A percentile compares a stretch with the other conserved stretches of the same genome.
phyloP scores from a whole-genome alignment of 2,888 invertebrate species.

The Hirtodrosophila cameraria region DNA sequence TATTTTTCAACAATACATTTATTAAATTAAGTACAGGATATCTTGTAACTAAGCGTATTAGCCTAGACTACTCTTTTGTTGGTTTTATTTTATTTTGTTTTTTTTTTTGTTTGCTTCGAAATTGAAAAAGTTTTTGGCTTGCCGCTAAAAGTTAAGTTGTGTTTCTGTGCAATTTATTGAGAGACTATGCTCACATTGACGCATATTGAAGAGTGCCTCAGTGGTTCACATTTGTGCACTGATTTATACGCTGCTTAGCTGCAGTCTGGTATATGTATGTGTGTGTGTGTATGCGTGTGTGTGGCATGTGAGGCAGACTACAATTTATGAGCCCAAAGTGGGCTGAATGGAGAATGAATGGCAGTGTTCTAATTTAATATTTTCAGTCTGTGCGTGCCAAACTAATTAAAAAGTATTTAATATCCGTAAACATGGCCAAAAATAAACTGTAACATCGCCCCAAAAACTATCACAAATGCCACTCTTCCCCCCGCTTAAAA shows the following conservation, averaged over 20 bases:
- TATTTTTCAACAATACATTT: too few species aligned
- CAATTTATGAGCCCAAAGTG: slow-evolving; percentile 19
- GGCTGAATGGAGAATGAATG: background rate
- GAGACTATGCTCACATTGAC: slow-evolving; percentile 53
- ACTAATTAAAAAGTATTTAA: slow-evolving; percentile 78
- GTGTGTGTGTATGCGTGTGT: too few species aligned
- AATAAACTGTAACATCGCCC: slow-evolving; percentile 49
- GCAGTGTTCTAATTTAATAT: slow-evolving; percentile 54
- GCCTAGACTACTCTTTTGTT: too few species aligned
- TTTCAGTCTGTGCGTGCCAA: slow-evolving; percentile 64
- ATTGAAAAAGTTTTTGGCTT: slow-evolving; percentile 73
- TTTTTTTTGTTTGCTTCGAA: slow-evolving; percentile 44
- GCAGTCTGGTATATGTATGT: too few species aligned
- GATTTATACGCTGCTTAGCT: slow-evolving; percentile 48
- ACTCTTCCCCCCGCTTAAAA: too few species aligned
- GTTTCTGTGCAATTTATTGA: slow-evolving; percentile 69
- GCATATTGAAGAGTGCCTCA: slow-evolving; percentile 47
- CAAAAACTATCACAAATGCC: slow-evolving; percentile 32
- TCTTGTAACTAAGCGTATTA: accelerated
- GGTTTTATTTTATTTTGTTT: slow-evolving; percentile 1
- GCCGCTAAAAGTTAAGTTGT: slow-evolving; percentile 65
- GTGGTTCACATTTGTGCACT: slow-evolving; percentile 30
- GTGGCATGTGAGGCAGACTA: slow-evolving; percentile 25
- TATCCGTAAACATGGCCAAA: slow-evolving; percentile 73
- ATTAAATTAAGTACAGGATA: slow-evolving; percentile 18